phyloP scores from a whole-genome alignment of 92 coral and sea anemone genomes.

The Chrysogorgia sp. region DNA sequence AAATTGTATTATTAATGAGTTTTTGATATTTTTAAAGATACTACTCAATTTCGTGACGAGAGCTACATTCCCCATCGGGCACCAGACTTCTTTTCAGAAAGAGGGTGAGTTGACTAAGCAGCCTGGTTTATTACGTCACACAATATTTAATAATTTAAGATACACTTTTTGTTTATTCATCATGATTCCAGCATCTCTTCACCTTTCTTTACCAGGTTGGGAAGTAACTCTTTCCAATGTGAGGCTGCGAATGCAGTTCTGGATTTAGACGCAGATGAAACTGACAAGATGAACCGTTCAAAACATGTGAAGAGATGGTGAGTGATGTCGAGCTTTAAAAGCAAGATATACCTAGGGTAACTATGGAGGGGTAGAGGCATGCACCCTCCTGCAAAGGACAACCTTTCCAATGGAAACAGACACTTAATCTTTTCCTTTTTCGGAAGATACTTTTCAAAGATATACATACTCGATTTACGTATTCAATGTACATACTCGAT shows the following conservation, averaged over 20 bases:
- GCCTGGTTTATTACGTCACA: too few relatives aligned
- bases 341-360: background rate
- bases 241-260: constrained; percentile 83
- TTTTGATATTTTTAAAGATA: constrained; percentile 14
- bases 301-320: constrained; percentile 81
- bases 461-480: too few relatives aligned
- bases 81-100: constrained; percentile 82
- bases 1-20: constrained; percentile 4
- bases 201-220: constrained; percentile 52
- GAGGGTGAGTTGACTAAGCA: constrained; percentile 65
- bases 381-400: too few relatives aligned
- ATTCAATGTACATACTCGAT: too few relatives aligned
- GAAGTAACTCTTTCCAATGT: constrained; percentile 80
- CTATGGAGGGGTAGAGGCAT: background rate
- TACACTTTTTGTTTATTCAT: too few relatives aligned
- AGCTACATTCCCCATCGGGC: constrained; percentile 90
- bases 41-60: constrained; percentile 73
- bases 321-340: background rate
- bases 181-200: background rate
- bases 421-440: too few relatives aligned
- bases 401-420: too few relatives aligned
- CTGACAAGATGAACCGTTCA: constrained; percentile 60
- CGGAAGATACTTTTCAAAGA: too few relatives aligned
- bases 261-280: constrained; percentile 87
- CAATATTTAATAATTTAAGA: too few relatives aligned